Evolutionary conservation across 2,888 invertebrate species (phyloP), one percentile per base, ranked within the genome.

Genomic region (Serripes groenlandicus): DNA sequence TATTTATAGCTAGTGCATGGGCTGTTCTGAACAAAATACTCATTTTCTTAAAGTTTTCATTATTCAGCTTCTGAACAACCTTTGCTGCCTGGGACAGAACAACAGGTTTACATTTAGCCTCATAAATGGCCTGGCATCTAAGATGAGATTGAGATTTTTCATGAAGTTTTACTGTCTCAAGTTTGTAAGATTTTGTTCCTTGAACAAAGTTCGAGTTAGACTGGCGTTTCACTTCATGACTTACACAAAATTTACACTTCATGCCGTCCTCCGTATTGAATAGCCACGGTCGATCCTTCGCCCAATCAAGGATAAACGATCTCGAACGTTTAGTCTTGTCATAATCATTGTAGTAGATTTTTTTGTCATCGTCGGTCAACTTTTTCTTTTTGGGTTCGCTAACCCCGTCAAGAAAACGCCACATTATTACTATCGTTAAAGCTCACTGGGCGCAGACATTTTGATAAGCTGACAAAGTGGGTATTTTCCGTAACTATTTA

Each of bases 1-100:
- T 73, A 58, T 81, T 54, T 18, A 74, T n/a, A 30, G 76, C 64
- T 3, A 81, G 26, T 2, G 75, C 78, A 62, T 81, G 78, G 32
- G 73, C 73, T 18, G 70, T 73, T 18, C 85, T 42, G 32, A 73
- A 78, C 37, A 78, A 58, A n/a, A n/a, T n/a, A n/a, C n/a, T n/a
- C n/a, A n/a, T n/a, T n/a, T n/a, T n/a, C n/a, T n/a, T n/a, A n/a
- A n/a, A n/a, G n/a, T n/a, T n/a, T n/a, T n/a, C n/a, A n/a, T n/a
- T n/a, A n/a, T n/a, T n/a, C n/a, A n/a, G n/a, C n/a, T n/a, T n/a
- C n/a, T n/a, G n/a, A n/a, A n/a, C n/a, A n/a, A n/a, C n/a, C n/a
- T n/a, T n/a, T n/a, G n/a, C n/a, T n/a, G n/a, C n/a, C n/a, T n/a
- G n/a, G n/a, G n/a, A n/a, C n/a, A n/a, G n/a, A n/a, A n/a, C n/a